A percentile compares a stretch with the other conserved stretches of the same genome.
These are phyloP conservation scores for Epinotia demarniana DNA, from an alignment of 2,888 invertebrate genomes.

Conservation along the genomic window DNA sequence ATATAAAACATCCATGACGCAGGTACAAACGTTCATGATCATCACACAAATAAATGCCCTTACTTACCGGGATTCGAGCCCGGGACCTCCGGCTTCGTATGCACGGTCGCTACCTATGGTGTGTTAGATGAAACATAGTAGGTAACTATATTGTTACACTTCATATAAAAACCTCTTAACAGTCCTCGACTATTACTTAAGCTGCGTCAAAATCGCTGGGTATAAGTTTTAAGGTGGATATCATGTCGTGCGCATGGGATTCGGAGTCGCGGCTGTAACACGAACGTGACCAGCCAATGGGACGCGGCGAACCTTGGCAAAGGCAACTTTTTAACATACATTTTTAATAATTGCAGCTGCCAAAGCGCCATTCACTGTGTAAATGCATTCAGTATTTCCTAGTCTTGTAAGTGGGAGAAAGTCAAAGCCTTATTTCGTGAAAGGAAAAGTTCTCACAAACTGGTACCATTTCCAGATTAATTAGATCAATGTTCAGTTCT, in stretches of 20 bases:
- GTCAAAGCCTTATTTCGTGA: constrained; percentile 19
- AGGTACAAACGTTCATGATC: no score
- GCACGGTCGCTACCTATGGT: no score
- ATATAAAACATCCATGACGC: no score
- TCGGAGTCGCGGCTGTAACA: not conserved
- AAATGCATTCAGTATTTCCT: constrained; percentile 32
- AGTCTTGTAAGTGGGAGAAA: constrained; percentile 26
- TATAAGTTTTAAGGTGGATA: not conserved
- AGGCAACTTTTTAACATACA: constrained; percentile 9
- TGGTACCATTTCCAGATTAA: not conserved
- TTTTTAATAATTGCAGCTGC: constrained; percentile 26
- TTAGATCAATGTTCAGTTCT: no score
- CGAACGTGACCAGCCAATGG: constrained; percentile 2
- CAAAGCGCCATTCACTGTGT: constrained; percentile 33
- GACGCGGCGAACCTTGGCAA: constrained; percentile 9
- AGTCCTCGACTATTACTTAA: no score
- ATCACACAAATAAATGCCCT: no score
- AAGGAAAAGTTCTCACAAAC: not conserved
- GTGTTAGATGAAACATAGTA: no score
- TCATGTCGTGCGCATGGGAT: not conserved
- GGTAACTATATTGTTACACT: no score
- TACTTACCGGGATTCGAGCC: no score
- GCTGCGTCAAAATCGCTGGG: no score
- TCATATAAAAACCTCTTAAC: no score
- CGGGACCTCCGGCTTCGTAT: no score